These are phyloP conservation scores for Zaprionus bogoriensis DNA, from an alignment of 2,888 invertebrate genomes.

Conservation along the genomic window DNA sequence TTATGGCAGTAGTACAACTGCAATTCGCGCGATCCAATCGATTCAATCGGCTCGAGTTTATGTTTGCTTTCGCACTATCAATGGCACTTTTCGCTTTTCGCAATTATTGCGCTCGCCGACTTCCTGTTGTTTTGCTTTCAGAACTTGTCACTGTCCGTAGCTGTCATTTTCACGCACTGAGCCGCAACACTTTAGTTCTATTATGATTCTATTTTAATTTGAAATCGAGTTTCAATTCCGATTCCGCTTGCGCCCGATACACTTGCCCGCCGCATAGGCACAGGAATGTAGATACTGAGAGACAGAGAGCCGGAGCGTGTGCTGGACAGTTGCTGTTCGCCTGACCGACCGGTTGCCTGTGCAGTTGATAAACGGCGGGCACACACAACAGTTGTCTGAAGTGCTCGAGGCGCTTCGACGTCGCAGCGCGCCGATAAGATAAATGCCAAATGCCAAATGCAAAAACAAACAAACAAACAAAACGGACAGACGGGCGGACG, in stretches of 20 bases:
- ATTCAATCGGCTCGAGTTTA: slow-evolving; percentile 18
- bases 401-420: slow-evolving; percentile 46
- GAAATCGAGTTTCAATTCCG: slow-evolving; percentile 1
- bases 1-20: slow-evolving; percentile 9
- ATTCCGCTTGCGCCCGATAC: slow-evolving; percentile 2
- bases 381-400: slow-evolving; percentile 43
- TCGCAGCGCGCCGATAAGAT: slow-evolving; percentile 52
- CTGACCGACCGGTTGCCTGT: slow-evolving; percentile 54
- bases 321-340: slow-evolving; percentile 52
- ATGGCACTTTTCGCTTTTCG: background rate
- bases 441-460: slow-evolving; percentile 43
- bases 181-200: too few species aligned
- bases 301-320: slow-evolving; percentile 3
- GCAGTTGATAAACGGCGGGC: slow-evolving; percentile 53
- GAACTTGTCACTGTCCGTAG: slow-evolving; percentile 51
- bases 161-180: slow-evolving; percentile 39
- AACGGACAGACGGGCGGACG: slow-evolving; percentile 17
- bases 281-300: background rate
- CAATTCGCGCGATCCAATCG: background rate
- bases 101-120: too few species aligned
- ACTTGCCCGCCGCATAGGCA: slow-evolving; percentile 28
- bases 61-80: slow-evolving; percentile 20
- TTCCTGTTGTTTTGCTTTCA: slow-evolving; percentile 1
- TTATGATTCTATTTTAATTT: too few species aligned
- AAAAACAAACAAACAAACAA: slow-evolving; percentile 29